These are phyloP conservation scores for Anisognathus igniventris DNA, from an alignment of 2,797 vertebrate genomes.

Conservation along the genomic window DNA sequence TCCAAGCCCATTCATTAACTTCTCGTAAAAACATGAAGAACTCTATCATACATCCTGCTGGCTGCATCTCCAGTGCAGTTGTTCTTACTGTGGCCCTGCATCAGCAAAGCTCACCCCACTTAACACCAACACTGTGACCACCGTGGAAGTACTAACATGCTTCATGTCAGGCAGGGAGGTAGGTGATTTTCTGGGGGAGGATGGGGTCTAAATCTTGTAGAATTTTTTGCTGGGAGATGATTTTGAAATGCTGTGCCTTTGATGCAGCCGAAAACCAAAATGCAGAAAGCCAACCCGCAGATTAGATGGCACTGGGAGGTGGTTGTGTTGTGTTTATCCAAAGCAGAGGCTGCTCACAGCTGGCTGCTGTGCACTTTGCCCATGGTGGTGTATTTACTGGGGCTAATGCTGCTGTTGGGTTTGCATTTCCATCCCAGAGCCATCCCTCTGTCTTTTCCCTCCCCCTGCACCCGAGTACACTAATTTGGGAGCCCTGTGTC, in stretches of 20 bases:
- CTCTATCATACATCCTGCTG: constrained; percentile 61
- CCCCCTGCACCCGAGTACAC: neutral
- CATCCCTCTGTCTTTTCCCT: neutral
- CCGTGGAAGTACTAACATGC: neutral
- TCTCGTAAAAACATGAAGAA: constrained; percentile 61
- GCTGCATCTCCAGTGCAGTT: constrained; percentile 56
- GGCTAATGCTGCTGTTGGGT: neutral
- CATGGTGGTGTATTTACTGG: neutral
- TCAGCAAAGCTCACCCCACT: constrained; percentile 1
- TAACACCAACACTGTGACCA: neutral
- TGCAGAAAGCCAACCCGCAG: neutral
- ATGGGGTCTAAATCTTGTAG: neutral
- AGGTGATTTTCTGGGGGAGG: neutral
- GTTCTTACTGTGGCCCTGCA: constrained; percentile 31
- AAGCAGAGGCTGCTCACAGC: constrained; percentile 25
- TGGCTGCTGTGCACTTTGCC: neutral
- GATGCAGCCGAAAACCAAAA: neutral
- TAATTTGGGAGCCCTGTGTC: neutral
- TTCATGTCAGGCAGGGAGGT: neutral
- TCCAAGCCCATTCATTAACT: constrained; percentile 51
- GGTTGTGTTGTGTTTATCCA: neutral
- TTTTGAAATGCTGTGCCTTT: constrained; percentile 2
- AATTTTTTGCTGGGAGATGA: neutral
- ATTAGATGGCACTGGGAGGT: neutral
- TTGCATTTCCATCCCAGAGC: neutral